phyloP scores from a whole-genome alignment of 2,888 invertebrate genomes.

The Hermodice carunculata region DNA sequence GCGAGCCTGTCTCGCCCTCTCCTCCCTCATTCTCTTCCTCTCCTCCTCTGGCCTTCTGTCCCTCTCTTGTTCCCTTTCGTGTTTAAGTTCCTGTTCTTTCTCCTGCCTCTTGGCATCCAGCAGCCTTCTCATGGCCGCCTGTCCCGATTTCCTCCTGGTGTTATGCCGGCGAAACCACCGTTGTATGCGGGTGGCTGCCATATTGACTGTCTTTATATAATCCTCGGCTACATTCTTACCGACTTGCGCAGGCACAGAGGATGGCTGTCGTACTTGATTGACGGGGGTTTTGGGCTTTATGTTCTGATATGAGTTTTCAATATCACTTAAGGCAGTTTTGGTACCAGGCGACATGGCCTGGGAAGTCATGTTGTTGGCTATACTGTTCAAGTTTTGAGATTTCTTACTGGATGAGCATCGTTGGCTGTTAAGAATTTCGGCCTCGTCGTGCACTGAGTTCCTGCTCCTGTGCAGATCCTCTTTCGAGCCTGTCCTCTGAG shows the following conservation, averaged over 20 bases:
- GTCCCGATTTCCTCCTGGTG: constrained; percentile 46
- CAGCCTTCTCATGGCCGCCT: constrained; percentile 62
- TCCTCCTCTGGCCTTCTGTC: constrained; percentile 47
- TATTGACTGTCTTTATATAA: constrained; percentile 50
- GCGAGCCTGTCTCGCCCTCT: constrained; percentile 60
- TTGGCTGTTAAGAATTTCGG: too few species aligned
- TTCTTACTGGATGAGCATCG: too few species aligned
- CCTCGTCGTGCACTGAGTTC: too few species aligned
- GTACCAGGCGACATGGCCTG: constrained; percentile 51
- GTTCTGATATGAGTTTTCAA: constrained; percentile 67
- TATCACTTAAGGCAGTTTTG: constrained; percentile 59
- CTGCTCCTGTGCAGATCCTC: not conserved
- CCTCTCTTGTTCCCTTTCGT: constrained; percentile 45
- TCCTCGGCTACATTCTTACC: constrained; percentile 54
- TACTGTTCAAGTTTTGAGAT: constrained; percentile 31
- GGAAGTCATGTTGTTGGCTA: constrained; percentile 65
- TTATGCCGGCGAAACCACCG: constrained; percentile 58
- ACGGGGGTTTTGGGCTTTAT: constrained; percentile 67
- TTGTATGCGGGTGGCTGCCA: constrained; percentile 63
- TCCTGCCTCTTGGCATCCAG: constrained; percentile 53
- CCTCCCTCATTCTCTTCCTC: constrained; percentile 55
- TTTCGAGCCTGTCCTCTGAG: not conserved
- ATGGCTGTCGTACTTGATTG: constrained; percentile 52
- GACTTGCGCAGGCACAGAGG: not conserved
- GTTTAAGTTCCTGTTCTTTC: constrained; percentile 43